Percentiles rank a stretch among this genome's conserved stretches.
Conservation (phyloP, 2,113 vertebrate genomes). For the Hemicordylus capensis region DNA sequence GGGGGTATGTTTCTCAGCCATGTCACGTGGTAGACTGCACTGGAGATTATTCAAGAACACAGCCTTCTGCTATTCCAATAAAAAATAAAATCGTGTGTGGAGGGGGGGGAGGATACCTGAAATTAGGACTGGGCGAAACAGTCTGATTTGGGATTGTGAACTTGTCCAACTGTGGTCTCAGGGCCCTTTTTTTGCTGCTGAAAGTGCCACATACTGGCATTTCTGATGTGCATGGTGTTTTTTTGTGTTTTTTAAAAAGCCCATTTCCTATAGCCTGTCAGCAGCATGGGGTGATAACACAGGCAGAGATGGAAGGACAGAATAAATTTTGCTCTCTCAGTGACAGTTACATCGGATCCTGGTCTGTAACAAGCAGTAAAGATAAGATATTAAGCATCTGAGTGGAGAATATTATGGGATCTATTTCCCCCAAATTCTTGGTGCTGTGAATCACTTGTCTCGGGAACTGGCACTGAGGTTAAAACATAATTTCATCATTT, state of each 20-base stretch:
- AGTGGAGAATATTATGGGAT: not conserved
- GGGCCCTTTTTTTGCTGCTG: not conserved
- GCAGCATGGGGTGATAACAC: not conserved
- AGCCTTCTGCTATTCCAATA: no score
- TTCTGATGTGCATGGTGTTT: no score
- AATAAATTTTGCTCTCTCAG: not conserved
- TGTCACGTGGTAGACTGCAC: no score
- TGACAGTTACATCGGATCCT: constrained; percentile 3
- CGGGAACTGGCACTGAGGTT: not conserved
- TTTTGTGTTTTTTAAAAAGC: no score
- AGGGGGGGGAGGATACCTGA: no score
- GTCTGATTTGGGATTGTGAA: no score
- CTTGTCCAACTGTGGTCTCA: no score
- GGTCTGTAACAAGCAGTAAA: not conserved
- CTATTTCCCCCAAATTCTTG: not conserved
- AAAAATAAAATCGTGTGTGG: no score
- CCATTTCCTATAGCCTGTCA: not conserved
- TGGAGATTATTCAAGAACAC: no score
- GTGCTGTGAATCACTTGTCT: not conserved
- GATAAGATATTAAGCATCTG: not conserved
- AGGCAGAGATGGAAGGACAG: not conserved
- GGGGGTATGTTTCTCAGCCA: no score
- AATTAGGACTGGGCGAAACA: no score
- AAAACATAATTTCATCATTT: not conserved
- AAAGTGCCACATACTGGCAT: not conserved